phyloP scores from a whole-genome alignment of 2,888 invertebrate species.

The Venusia cambrica region DNA sequence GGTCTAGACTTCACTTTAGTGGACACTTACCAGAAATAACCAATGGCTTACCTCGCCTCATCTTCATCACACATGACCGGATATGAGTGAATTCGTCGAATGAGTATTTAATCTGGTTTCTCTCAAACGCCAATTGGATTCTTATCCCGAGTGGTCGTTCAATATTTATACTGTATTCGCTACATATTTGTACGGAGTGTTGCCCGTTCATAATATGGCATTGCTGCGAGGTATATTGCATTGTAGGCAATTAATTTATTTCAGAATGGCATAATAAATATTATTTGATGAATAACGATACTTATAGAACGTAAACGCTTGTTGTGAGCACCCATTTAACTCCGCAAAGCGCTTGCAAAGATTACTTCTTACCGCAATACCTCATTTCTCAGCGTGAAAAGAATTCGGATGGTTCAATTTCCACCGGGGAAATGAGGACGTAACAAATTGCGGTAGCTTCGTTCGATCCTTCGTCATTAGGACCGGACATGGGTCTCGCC shows the following conservation, averaged over 20 bases:
- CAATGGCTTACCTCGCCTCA: neutral
- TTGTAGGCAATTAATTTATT: too few species aligned
- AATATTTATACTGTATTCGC: too few species aligned
- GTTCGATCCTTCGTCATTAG: constrained; percentile 41
- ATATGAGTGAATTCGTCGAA: constrained; percentile 22
- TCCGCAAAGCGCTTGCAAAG: constrained; percentile 1
- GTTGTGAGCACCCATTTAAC: constrained; percentile 8
- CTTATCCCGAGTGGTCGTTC: too few species aligned
- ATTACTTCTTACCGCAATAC: constrained; percentile 12
- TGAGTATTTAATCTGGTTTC: constrained; percentile 17
- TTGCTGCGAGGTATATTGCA: too few species aligned
- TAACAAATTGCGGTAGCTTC: constrained; percentile 42
- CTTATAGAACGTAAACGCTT: neutral
- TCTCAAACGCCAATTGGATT: neutral
- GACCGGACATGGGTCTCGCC: constrained; percentile 29
- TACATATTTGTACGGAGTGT: too few species aligned
- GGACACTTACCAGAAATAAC: constrained; percentile 23
- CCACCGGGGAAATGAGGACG: constrained; percentile 46
- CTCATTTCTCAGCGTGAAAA: constrained; percentile 30
- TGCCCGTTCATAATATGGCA: too few species aligned
- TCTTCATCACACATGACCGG: constrained; percentile 21
- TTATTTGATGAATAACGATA: too few species aligned
- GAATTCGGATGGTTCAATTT: constrained; percentile 41
- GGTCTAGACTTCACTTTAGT: too few species aligned
- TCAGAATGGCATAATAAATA: too few species aligned